Conservation (phyloP, 2,797 vertebrate genomes). For the Fringilla coelebs region DNA sequence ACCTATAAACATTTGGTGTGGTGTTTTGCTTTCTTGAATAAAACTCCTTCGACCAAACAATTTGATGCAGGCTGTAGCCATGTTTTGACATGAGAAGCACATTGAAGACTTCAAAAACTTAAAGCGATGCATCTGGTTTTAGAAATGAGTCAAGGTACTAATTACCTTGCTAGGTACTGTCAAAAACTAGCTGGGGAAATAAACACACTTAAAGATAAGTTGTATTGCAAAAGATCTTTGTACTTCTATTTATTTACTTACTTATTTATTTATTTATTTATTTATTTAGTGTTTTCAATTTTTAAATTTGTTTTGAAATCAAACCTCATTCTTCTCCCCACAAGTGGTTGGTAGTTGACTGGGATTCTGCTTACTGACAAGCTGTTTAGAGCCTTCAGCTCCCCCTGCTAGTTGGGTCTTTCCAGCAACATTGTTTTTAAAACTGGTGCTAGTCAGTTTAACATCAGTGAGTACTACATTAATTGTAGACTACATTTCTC, state of each 20-base stretch:
- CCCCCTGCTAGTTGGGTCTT: background rate
- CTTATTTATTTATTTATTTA: background rate
- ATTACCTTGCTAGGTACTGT: background rate
- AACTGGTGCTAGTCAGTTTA: background rate
- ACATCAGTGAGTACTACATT: background rate
- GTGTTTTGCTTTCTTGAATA: background rate
- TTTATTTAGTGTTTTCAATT: background rate
- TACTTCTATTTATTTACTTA: background rate
- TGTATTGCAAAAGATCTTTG: background rate
- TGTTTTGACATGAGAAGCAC: background rate
- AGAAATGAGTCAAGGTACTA: background rate
- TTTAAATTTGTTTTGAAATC: background rate
- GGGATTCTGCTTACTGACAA: background rate
- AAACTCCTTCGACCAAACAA: constrained; percentile 28
- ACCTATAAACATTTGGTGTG: background rate
- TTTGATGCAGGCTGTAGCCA: background rate
- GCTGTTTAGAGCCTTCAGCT: background rate
- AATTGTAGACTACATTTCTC: background rate
- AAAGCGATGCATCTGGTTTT: background rate
- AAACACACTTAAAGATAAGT: background rate
- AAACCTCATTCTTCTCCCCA: background rate
- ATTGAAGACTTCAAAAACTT: background rate
- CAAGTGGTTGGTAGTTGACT: background rate
- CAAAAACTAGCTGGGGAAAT: background rate
- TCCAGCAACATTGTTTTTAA: background rate